Conservation (phyloP, 2,888 invertebrate genomes). For the Azorinus chamasolen region DNA sequence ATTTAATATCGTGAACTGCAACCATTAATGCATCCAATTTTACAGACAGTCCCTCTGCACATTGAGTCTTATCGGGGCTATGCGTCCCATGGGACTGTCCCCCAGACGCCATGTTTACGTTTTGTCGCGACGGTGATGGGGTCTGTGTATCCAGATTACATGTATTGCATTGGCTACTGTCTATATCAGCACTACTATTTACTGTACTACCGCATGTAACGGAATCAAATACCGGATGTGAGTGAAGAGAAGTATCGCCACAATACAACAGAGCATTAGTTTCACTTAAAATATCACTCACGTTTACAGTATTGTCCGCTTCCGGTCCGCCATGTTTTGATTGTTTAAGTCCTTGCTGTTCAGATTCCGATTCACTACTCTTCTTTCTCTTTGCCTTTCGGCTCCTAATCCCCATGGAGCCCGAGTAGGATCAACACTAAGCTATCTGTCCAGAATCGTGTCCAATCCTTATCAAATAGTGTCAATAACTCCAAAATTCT, state of each 20-base stretch:
- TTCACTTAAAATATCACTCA: too few species aligned
- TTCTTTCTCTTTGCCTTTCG: slow-evolving; percentile 1
- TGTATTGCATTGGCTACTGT: too few species aligned
- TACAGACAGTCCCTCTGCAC: not conserved
- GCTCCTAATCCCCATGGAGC: not conserved
- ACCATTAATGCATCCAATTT: slow-evolving; percentile 1
- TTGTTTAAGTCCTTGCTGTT: not conserved
- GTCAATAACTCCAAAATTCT: too few species aligned
- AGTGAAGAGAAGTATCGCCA: too few species aligned
- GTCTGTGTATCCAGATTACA: not conserved
- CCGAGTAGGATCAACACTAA: too few species aligned
- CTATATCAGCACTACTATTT: too few species aligned
- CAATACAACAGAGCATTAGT: too few species aligned
- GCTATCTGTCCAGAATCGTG: too few species aligned
- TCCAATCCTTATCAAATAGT: too few species aligned
- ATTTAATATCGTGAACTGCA: not conserved
- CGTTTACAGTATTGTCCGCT: too few species aligned
- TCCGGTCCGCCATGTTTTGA: not conserved
- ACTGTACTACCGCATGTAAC: not conserved
- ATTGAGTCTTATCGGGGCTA: too few species aligned
- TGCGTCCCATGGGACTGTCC: not conserved
- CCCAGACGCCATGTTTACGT: not conserved
- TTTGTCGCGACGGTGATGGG: not conserved
- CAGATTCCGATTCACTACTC: not conserved
- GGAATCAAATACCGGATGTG: too few species aligned